phyloP scores from a whole-genome alignment of 2,888 invertebrate species.

The Cephonodes hylas region DNA sequence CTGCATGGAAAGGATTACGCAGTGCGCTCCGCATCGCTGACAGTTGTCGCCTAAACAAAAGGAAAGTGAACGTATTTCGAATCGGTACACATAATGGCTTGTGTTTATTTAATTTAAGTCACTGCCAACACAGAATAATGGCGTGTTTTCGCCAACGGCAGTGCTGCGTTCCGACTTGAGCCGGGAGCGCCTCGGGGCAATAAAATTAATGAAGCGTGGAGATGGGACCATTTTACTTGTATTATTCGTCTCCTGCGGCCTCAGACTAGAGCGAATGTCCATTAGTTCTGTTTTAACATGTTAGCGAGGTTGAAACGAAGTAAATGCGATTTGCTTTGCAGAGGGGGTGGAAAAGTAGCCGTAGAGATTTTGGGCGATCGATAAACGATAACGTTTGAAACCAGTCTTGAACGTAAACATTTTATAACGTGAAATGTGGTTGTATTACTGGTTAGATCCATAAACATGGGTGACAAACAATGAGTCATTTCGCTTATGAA shows the following conservation, averaged over 20 bases:
- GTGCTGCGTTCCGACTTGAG: conserved; percentile 52
- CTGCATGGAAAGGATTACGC: conserved; percentile 68
- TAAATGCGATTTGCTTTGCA: conserved; percentile 79
- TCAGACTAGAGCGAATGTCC: conserved; percentile 81
- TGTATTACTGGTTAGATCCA: too few species aligned
- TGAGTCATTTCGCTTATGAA: conserved; percentile 1
- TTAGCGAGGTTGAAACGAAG: conserved; percentile 81
- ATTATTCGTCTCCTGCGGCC: conserved; percentile 81
- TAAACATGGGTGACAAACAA: neutral
- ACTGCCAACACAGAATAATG: conserved; percentile 74
- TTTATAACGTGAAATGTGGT: too few species aligned
- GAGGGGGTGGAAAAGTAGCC: conserved; percentile 77
- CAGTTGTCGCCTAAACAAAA: conserved; percentile 75
- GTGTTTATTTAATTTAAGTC: conserved; percentile 79
- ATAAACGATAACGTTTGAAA: conserved; percentile 63
- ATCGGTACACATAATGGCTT: conserved; percentile 64
- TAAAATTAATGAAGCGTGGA: conserved; percentile 81
- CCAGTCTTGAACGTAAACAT: neutral
- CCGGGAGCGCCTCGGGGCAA: conserved; percentile 76
- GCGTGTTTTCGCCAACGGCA: conserved; percentile 72
- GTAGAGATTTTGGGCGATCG: conserved; percentile 68
- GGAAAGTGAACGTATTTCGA: conserved; percentile 62
- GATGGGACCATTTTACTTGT: conserved; percentile 82
- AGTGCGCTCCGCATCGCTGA: conserved; percentile 55
- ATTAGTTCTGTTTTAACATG: conserved; percentile 82